A percentile compares a stretch with the other conserved stretches of the same genome.
These are phyloP conservation scores for Epinephelus moara DNA, from an alignment of 2,113 vertebrate genomes.

Conservation along the genomic window DNA sequence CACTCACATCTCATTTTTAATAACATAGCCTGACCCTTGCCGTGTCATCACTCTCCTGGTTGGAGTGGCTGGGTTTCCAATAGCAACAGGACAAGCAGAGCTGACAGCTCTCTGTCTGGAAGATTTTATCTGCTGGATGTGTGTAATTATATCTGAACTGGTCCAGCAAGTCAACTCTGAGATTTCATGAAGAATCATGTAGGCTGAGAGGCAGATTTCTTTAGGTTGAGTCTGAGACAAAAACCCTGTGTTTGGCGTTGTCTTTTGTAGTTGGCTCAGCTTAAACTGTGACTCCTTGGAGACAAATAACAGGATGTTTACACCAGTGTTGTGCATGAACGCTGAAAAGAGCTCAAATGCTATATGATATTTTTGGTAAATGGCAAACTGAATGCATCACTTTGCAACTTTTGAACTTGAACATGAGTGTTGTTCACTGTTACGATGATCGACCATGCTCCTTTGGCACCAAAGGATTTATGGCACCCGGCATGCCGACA, in stretches of 20 bases:
- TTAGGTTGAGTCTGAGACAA: neutral
- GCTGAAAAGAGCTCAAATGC: too few relatives aligned
- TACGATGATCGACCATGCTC: too few relatives aligned
- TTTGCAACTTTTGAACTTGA: too few relatives aligned
- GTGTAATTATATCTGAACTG: slow-evolving; percentile 10
- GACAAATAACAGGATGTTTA: neutral
- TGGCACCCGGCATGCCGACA: too few relatives aligned
- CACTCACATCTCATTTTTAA: slow-evolving; percentile 21
- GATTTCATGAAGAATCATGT: neutral
- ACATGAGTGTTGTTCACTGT: too few relatives aligned
- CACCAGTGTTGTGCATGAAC: too few relatives aligned
- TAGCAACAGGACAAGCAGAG: slow-evolving; percentile 33
- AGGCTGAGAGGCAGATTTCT: neutral
- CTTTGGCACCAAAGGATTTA: too few relatives aligned
- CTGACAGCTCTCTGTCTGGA: slow-evolving; percentile 12
- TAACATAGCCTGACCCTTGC: slow-evolving; percentile 28
- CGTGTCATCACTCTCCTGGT: slow-evolving; percentile 15
- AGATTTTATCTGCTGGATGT: slow-evolving; percentile 38
- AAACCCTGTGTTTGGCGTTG: neutral
- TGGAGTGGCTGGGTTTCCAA: slow-evolving; percentile 35
- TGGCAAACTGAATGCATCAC: too few relatives aligned
- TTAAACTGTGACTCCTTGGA: neutral
- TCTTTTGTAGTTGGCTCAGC: neutral
- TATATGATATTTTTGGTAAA: too few relatives aligned
- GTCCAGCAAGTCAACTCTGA: neutral